Evolutionary conservation across 2,888 invertebrate genomes (phyloP).

Genomic region (Cyrtodaria siliqua): DNA sequence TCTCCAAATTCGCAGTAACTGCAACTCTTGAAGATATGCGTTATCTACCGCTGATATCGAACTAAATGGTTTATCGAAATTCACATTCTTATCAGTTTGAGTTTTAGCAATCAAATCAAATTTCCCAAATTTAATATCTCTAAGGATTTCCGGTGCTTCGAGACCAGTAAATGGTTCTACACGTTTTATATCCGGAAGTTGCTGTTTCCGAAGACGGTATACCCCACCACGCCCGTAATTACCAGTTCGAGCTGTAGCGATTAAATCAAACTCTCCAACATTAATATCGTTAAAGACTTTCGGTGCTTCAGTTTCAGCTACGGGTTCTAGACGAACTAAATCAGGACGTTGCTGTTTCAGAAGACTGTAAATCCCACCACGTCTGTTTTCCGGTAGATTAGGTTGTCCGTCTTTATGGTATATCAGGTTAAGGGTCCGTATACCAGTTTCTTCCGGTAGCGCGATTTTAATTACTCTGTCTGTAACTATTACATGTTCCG

Average conservation of each 20-base stretch:
- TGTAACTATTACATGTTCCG: conserved; percentile 30
- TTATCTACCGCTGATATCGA: no score
- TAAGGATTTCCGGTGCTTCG: conserved; percentile 30
- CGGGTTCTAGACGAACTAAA: conserved; percentile 41
- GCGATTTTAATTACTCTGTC: conserved; percentile 46
- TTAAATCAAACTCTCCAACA: conserved; percentile 52
- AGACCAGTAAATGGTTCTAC: conserved; percentile 36
- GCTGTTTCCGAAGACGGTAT: conserved; percentile 30
- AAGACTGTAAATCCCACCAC: conserved; percentile 32
- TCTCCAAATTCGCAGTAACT: conserved; percentile 37
- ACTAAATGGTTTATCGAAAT: no score
- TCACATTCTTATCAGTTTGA: not conserved
- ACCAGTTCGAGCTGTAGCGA: conserved; percentile 38
- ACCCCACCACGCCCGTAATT: conserved; percentile 21
- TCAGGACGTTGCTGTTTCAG: conserved; percentile 39
- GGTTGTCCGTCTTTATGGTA: conserved; percentile 31
- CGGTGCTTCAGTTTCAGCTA: conserved; percentile 23
- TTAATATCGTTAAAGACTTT: conserved; percentile 38
- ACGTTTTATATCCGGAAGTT: conserved; percentile 33
- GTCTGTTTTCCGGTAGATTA: conserved; percentile 23
- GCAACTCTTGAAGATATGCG: conserved; percentile 9
- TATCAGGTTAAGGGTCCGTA: conserved; percentile 49
- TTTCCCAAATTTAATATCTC: conserved; percentile 47
- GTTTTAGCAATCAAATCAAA: conserved; percentile 59
- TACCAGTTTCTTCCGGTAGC: conserved; percentile 28